Conservation (phyloP, 2,888 invertebrate species). For the Neoascia interrupta region DNA sequence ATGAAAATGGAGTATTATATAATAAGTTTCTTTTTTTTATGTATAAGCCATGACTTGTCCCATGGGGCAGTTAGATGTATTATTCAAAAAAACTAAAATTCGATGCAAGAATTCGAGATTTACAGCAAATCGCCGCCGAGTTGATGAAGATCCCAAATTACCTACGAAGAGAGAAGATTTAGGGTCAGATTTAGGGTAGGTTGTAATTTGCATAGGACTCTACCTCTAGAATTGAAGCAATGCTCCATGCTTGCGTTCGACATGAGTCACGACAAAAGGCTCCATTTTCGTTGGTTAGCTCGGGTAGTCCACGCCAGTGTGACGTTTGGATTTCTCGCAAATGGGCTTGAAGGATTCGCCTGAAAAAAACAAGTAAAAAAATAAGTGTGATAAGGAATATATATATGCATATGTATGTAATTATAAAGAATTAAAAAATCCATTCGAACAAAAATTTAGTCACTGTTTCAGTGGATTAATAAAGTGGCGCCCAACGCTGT, state of each 20-base stretch:
- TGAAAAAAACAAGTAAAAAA: background rate
- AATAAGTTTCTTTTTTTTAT: conserved; percentile 23
- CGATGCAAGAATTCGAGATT: conserved; percentile 30
- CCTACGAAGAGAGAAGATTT: conserved; percentile 69
- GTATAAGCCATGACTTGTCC: conserved; percentile 46
- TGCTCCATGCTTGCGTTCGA: conserved; percentile 98
- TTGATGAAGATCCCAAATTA: conserved; percentile 76
- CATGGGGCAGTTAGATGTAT: conserved; percentile 54
- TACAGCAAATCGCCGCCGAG: conserved; percentile 74
- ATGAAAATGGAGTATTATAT: conserved; percentile 47
- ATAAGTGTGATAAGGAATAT: background rate
- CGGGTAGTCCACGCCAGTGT: conserved; percentile 96
- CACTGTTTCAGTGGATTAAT: no score
- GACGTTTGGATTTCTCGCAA: conserved; percentile 88
- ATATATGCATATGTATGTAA: no score
- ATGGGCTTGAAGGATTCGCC: conserved; percentile 85
- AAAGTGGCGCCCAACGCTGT: no score
- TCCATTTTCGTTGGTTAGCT: conserved; percentile 95
- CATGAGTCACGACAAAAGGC: conserved; percentile 92
- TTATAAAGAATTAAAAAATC: no score
- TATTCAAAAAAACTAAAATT: conserved; percentile 37
- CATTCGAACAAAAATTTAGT: background rate
- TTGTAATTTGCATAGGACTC: conserved; percentile 74
- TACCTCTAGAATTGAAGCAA: conserved; percentile 92
- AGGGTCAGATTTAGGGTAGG: background rate